Percentiles rank a stretch among this genome's conserved stretches.
phyloP scores from a whole-genome alignment of 2,113 vertebrate species.

The Hippopotamus amphibius region DNA sequence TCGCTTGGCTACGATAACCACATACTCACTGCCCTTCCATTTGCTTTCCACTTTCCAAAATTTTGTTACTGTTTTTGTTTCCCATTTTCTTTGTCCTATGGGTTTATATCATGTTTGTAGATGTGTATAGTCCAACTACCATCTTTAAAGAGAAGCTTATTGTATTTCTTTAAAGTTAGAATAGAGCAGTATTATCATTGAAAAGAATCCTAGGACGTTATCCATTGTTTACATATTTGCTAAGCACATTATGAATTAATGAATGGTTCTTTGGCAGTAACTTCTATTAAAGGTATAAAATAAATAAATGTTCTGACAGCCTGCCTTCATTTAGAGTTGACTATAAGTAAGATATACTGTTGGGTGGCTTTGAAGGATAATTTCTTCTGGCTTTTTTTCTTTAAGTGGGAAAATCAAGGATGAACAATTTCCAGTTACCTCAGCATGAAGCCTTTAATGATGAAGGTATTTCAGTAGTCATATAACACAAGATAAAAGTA shows the following conservation, averaged over 20 bases:
- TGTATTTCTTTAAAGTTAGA: slow-evolving; percentile 45
- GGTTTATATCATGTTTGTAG: not conserved
- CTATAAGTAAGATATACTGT: not conserved
- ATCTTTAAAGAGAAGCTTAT: not conserved
- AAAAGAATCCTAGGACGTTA: slow-evolving; percentile 7
- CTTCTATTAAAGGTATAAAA: slow-evolving; percentile 24
- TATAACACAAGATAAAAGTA: not conserved
- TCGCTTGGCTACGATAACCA: not conserved
- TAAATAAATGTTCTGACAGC: not conserved
- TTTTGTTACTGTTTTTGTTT: not conserved
- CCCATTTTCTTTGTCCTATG: not conserved
- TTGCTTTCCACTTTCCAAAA: not conserved
- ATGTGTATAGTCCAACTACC: not conserved
- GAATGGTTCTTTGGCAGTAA: not conserved
- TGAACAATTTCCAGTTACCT: slow-evolving; percentile 80
- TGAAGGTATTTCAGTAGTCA: slow-evolving; percentile 86
- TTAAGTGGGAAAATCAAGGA: slow-evolving; percentile 83
- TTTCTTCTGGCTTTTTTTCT: slow-evolving; percentile 69
- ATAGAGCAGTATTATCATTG: not conserved
- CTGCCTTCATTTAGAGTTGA: slow-evolving; percentile 7
- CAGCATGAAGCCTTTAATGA: slow-evolving; percentile 82
- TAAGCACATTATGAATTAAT: slow-evolving; percentile 5
- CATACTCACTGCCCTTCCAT: not conserved
- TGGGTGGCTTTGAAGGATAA: slow-evolving; percentile 57
- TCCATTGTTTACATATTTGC: not conserved